Base-by-base conservation (phyloP, 2,888 invertebrate species). In the Scrobipalpa costella region DNA sequence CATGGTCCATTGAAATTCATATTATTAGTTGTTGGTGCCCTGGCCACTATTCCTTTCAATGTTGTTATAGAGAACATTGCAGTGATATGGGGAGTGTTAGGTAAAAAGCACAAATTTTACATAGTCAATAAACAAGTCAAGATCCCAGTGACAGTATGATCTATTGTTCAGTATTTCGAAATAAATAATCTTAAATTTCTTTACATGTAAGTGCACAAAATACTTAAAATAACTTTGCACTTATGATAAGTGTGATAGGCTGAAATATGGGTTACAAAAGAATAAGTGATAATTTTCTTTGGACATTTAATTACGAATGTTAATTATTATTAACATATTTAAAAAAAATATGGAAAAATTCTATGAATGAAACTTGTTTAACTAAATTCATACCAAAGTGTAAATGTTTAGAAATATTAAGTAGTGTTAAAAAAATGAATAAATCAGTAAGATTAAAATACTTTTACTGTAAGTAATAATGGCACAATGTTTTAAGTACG, bases 71-170 rank as follows among this genome's bases (percentile, higher is more conserved):
- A 99, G 89, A 98, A 98, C 90, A 93, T 97, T 70, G 98, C 98
- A 63, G 98, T 98, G 40, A 94, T 98, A 69, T 98, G 98, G 97
- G 98, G 98, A 44, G 92, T 98, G 47, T 93, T 98, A 72, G 98
- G 98, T 15, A 96, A 98, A 79, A 99, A 99, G 90, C 97, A 98
- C 91, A 97, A 97, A 87, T 99, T 99, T 92, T 99, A 98, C 87
- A 96, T 99, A 76, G 98, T 99, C 62, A 97, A 98, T 86, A 99
- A 99, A 86, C 97, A 98, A 85, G 92, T 96, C 62, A 94, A 94
- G 80, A 93, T 94, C 66, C 92, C 95, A 66, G 93, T 95, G 69
- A 94, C 93, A 65, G 94, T 94, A 73, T 94, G 92, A 88, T 79
- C 79, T 66, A 61, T 70, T 67, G 62, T 63, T 71, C 67, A 64